phyloP scores from a whole-genome alignment of 1,140 invertebrate species.

The Drosophila bocqueti region DNA sequence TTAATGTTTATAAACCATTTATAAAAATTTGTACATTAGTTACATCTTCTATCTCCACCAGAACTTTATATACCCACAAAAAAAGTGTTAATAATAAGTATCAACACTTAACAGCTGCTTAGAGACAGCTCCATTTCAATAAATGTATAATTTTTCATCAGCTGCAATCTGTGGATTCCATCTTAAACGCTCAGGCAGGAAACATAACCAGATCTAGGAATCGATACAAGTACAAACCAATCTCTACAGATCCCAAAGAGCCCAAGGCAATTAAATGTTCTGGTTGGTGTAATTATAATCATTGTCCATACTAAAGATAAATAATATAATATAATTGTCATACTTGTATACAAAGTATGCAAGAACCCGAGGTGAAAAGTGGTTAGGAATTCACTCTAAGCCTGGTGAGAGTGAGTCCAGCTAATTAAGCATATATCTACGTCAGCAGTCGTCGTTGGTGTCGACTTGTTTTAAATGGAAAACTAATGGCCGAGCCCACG shows the following conservation, averaged over 20 bases:
- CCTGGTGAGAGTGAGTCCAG: conserved; percentile 19
- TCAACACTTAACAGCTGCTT: conserved; percentile 18
- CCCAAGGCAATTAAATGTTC: conserved; percentile 11
- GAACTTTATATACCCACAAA: background rate
- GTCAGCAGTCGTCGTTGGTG: conserved; percentile 5
- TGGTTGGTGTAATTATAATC: conserved; percentile 4
- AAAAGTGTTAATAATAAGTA: background rate
- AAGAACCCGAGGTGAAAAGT: conserved; percentile 8
- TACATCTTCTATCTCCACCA: background rate
- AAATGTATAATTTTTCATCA: conserved; percentile 27
- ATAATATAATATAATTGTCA: conserved; percentile 10
- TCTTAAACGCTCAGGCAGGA: conserved; percentile 6
- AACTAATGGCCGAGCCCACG: conserved; percentile 42
- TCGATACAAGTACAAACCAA: background rate
- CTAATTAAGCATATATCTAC: conserved; percentile 32
- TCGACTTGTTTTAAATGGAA: conserved; percentile 44
- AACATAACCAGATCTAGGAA: conserved; percentile 8
- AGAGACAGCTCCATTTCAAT: conserved; percentile 25
- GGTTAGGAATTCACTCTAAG: conserved; percentile 26
- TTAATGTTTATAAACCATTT: too few species aligned
- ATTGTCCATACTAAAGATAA: conserved; percentile 18
- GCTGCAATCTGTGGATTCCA: conserved; percentile 21
- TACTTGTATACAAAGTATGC: too few species aligned
- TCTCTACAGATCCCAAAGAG: conserved; percentile 4
- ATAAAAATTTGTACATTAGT: background rate